A percentile compares a stretch with the other conserved stretches of the same genome.
Evolutionary conservation across 2,113 vertebrate species (phyloP).

Genomic region (Nycticryphes semicollaris): DNA sequence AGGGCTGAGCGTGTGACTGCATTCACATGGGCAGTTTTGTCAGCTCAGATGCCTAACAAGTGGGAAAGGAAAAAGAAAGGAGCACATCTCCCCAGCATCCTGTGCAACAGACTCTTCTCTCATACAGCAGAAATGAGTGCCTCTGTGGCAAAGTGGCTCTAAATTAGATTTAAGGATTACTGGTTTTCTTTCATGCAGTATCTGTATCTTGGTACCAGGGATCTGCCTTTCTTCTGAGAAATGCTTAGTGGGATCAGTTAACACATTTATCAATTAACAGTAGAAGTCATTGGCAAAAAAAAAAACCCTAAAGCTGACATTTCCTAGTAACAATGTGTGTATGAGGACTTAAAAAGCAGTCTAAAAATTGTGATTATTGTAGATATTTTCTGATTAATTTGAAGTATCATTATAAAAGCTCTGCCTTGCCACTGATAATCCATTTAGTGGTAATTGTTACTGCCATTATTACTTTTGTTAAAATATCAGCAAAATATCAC

Average conservation of each 20-base stretch:
- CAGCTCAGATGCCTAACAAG: background rate
- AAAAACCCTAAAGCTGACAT: fast-evolving
- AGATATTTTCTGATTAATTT: no score
- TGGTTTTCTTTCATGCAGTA: background rate
- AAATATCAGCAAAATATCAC: background rate
- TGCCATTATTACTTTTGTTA: background rate
- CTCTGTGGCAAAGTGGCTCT: background rate
- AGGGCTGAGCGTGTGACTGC: background rate
- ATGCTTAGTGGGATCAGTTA: background rate
- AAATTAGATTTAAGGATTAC: conserved; percentile 21
- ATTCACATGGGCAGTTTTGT: background rate
- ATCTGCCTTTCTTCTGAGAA: conserved; percentile 25
- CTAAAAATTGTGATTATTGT: background rate
- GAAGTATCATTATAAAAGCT: background rate
- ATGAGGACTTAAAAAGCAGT: background rate
- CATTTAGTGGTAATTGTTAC: background rate
- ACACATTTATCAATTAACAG: background rate
- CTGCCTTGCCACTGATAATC: background rate
- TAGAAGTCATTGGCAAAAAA: background rate
- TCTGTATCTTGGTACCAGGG: background rate
- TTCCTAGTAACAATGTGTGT: background rate
- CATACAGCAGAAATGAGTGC: background rate
- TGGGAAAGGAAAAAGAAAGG: background rate
- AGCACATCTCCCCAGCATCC: background rate
- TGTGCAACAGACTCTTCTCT: background rate